These are phyloP conservation scores for Dromaius novaehollandiae DNA, from an alignment of 2,113 vertebrate genomes.

Conservation along the genomic window DNA sequence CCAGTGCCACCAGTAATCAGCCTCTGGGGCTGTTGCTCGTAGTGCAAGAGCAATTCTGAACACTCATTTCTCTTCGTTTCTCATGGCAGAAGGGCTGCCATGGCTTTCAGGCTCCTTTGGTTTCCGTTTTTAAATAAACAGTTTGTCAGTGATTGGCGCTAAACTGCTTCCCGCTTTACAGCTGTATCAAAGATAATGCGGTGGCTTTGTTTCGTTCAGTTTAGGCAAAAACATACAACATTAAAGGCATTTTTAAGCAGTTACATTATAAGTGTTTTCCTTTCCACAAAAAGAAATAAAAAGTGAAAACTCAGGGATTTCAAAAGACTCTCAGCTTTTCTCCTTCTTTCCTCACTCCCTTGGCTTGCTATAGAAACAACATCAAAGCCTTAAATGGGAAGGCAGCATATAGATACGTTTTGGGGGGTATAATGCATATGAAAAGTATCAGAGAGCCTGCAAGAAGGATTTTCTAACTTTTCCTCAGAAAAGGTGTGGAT, in stretches of 20 bases:
- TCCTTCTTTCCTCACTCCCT: not conserved
- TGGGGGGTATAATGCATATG: not conserved
- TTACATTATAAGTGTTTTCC: not conserved
- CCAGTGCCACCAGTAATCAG: not conserved
- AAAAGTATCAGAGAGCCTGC: not conserved
- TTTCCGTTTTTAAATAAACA: not conserved
- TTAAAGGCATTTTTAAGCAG: not conserved
- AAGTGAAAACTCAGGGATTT: not conserved
- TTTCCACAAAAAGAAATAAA: not conserved
- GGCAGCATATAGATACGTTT: not conserved
- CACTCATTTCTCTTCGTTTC: not conserved
- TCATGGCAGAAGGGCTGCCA: not conserved
- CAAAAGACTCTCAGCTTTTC: not conserved
- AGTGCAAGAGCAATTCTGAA: not conserved
- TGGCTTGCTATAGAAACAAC: not conserved
- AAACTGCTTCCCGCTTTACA: not conserved
- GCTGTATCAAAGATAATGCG: not conserved
- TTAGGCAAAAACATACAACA: not conserved
- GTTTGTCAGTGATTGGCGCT: not conserved
- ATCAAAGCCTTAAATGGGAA: not conserved
- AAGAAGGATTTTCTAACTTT: not conserved
- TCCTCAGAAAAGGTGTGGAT: not conserved
- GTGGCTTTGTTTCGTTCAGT: slow-evolving; percentile 1
- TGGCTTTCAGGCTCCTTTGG: not conserved
- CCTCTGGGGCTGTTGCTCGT: not conserved